phyloP scores from a whole-genome alignment of 2,888 invertebrate species.

The Eudemis profundana region DNA sequence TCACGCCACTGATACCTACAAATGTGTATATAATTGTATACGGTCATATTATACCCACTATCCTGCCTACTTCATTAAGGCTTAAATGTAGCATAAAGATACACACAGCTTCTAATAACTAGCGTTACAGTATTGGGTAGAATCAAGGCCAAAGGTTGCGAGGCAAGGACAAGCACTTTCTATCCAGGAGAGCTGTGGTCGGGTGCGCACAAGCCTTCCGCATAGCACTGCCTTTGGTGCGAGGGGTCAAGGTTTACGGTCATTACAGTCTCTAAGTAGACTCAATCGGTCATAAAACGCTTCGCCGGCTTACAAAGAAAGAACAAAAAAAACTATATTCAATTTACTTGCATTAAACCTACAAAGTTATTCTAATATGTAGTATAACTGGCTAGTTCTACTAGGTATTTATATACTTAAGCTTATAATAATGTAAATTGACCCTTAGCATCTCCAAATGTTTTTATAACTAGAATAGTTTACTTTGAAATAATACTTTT shows the following conservation, averaged over 20 bases:
- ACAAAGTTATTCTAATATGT: too few species aligned
- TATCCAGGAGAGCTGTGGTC: slow-evolving; percentile 77
- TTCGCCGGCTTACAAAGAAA: background rate
- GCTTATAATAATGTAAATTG: too few species aligned
- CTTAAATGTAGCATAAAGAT: slow-evolving; percentile 1
- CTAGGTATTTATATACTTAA: too few species aligned
- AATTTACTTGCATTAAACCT: background rate
- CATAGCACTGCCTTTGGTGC: slow-evolving; percentile 63
- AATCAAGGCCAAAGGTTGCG: slow-evolving; percentile 61
- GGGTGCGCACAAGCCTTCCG: slow-evolving; percentile 76
- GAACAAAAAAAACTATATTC: background rate
- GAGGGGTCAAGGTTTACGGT: slow-evolving; percentile 68
- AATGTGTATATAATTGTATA: too few species aligned
- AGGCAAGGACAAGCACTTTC: slow-evolving; percentile 81
- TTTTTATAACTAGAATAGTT: too few species aligned
- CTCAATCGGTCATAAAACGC: background rate
- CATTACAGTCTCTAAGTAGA: slow-evolving; percentile 44
- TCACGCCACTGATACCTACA: too few species aligned
- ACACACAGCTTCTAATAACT: background rate
- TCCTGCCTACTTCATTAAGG: background rate
- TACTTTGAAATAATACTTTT: too few species aligned
- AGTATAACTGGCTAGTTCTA: too few species aligned
- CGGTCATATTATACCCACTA: too few species aligned
- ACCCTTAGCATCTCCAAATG: too few species aligned
- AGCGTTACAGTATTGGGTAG: slow-evolving; percentile 1